Conservation (phyloP, 1,140 invertebrate species). For the Laodelphax striatellus region DNA sequence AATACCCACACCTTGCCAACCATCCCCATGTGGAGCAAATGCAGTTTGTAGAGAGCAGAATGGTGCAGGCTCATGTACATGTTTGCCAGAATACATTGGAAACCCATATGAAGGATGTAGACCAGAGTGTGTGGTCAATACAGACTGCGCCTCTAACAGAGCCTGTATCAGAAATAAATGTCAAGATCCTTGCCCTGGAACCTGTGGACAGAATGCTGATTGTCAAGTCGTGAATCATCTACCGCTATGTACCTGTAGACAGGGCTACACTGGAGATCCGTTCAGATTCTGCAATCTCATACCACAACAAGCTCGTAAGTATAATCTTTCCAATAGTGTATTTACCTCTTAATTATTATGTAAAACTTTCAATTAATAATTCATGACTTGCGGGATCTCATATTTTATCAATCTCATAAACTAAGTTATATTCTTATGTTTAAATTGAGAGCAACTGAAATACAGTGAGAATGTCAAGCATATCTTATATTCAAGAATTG, state of each 20-base stretch:
- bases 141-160: constrained; percentile 52
- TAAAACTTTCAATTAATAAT: constrained; percentile 52
- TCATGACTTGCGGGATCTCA: too few species aligned
- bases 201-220: constrained; percentile 50
- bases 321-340: constrained; percentile 49
- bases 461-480: too few species aligned
- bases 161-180: constrained; percentile 62
- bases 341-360: constrained; percentile 52
- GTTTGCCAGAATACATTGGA: constrained; percentile 50
- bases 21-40: constrained; percentile 61
- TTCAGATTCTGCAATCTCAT: constrained; percentile 46
- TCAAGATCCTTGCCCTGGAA: constrained; percentile 59
- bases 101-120: constrained; percentile 63
- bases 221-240: constrained; percentile 51
- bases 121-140: constrained; percentile 57
- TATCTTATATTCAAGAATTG: too few species aligned
- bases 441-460: too few species aligned
- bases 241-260: constrained; percentile 53
- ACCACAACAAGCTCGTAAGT: constrained; percentile 30
- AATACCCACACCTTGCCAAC: constrained; percentile 44
- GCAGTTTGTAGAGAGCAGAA: constrained; percentile 57
- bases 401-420: too few species aligned
- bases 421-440: too few species aligned
- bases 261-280: constrained; percentile 58
- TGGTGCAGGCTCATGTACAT: constrained; percentile 54